Evolutionary conservation across 2,888 invertebrate genomes (phyloP), one percentile per base, ranked within the genome.

Genomic region (Eutolmus rufibarbis): DNA sequence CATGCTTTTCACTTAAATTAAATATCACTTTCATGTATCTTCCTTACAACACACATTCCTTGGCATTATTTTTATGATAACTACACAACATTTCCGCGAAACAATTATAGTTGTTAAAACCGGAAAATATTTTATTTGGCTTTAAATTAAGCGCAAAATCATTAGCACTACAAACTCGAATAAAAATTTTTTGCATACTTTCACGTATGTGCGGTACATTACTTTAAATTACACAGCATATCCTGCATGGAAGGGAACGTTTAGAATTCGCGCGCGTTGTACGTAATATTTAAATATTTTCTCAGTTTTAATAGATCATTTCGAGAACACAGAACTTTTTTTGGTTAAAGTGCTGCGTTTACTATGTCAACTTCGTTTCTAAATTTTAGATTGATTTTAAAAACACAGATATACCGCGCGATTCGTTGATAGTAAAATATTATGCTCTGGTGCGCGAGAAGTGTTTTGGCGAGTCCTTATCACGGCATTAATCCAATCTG

Each of bases 401-500:
- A 66, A 66, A 9, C 66, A 23, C 66, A 66, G 23, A 19, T 66
- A 66, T 16, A 28, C 66, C 66, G 66, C 66, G 66, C 66, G 66
- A 12, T 66, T 23, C 19, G 1, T 28, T 66, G 66, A 66, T 66
- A 66, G 66, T 66, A 12, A 66, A 66, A 66, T 66, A 66, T 66
- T 66, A 66, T 77, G 34, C 28, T 37, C 7, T 40, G 31, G 19
- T 77, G 77, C 31, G 34, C 77, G 77, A 77, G 19, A 77, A 40
- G 37, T 40, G 12, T 12, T 66, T 66, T 66, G 66, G 28, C 12
- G 23, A 66, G 66, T 66, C 79, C 79, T 79, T 79, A 66, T 82
- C 78, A 66, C 78, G 37, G 57, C 74, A 86, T 78, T 78, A 86
- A 78, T 66, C 86, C 86, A 86, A 86, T 86, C 86, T 56, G 78